Evolutionary conservation across 2,113 vertebrate genomes (phyloP).

Genomic region (Picathartes gymnocephalus): DNA sequence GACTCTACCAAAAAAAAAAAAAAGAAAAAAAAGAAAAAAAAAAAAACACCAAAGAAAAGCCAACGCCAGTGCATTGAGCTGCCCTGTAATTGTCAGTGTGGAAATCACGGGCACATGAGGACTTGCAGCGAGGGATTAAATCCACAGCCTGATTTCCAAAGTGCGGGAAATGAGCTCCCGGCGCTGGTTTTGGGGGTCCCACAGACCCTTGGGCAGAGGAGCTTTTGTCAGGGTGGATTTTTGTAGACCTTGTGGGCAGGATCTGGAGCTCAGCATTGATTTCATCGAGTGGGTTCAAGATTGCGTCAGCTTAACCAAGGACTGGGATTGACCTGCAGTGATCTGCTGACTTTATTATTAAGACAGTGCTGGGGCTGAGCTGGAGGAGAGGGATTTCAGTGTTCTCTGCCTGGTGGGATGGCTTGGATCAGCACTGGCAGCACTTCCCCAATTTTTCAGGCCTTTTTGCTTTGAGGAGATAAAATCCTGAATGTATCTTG

Average conservation of each 20-base stretch:
- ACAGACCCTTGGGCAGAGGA: neutral
- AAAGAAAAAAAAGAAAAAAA: too few relatives aligned
- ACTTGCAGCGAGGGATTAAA: neutral
- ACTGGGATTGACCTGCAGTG: neutral
- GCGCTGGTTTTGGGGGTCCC: neutral
- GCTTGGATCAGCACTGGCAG: neutral
- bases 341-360: neutral
- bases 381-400: neutral
- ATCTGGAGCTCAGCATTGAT: neutral
- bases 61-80: rapidly evolving
- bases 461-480: neutral
- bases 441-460: neutral
- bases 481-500: neutral
- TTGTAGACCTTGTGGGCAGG: neutral
- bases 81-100: neutral
- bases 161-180: rapidly evolving
- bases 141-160: neutral
- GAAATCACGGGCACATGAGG: neutral
- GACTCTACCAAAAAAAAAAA: neutral
- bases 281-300: neutral
- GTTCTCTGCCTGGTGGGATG: neutral
- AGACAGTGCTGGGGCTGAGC: neutral
- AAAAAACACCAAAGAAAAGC: neutral
- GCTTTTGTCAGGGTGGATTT: neutral
- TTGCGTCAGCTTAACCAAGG: neutral